phyloP scores from a whole-genome alignment of 2,888 invertebrate genomes.

The Tenthredo scrophulariae region DNA sequence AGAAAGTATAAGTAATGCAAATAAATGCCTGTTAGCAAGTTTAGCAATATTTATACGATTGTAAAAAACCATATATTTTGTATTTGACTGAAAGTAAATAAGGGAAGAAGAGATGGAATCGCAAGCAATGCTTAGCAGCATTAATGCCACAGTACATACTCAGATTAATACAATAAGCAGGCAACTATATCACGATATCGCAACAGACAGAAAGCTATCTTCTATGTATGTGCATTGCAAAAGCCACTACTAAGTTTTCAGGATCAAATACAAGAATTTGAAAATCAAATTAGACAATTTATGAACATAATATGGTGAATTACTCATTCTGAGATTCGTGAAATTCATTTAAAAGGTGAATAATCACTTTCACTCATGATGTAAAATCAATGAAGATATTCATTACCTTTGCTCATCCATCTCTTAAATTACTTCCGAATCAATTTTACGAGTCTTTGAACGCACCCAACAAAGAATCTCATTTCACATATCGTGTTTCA shows the following conservation, averaged over 20 bases:
- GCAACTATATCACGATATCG: slow-evolving; percentile 37
- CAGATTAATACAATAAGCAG: slow-evolving; percentile 26
- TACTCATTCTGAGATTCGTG: not conserved
- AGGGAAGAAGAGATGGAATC: slow-evolving; percentile 30
- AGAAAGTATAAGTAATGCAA: no score
- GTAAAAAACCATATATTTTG: not conserved
- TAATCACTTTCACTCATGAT: not conserved
- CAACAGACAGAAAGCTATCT: slow-evolving; percentile 26
- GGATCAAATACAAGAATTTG: slow-evolving; percentile 48
- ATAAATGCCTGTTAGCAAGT: not conserved
- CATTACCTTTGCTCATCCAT: slow-evolving; percentile 38
- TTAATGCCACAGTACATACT: slow-evolving; percentile 7
- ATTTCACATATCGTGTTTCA: not conserved
- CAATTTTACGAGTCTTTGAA: not conserved
- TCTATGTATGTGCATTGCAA: slow-evolving; percentile 18
- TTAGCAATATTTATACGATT: not conserved
- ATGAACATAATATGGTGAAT: not conserved
- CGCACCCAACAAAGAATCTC: not conserved
- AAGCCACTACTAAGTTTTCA: slow-evolving; percentile 46
- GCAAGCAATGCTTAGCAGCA: not conserved
- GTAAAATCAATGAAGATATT: not conserved
- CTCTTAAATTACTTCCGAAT: not conserved
- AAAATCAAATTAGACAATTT: not conserved
- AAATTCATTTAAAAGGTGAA: not conserved
- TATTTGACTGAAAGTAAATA: not conserved